Conservation (phyloP, 2,113 vertebrate genomes). For the Crotalus helleri region DNA sequence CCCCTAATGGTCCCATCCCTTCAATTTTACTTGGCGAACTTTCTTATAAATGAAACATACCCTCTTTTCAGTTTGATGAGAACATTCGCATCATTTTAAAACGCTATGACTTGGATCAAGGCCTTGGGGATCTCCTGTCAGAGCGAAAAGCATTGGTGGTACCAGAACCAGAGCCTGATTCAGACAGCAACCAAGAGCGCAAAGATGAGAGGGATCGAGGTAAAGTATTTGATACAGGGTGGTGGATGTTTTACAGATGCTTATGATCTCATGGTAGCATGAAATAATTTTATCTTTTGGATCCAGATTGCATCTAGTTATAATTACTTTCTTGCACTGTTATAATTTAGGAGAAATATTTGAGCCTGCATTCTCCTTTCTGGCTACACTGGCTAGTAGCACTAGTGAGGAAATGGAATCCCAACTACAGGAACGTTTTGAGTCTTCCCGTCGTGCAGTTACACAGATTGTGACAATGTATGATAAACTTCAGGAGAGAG, state of each 20-base stretch:
- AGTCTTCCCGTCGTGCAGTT: conserved; percentile 86
- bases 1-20: background rate
- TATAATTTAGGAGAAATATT: conserved; percentile 74
- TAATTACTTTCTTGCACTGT: background rate
- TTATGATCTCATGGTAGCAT: background rate
- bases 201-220: conserved; percentile 78
- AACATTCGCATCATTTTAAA: conserved; percentile 85
- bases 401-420: conserved; percentile 96
- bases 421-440: conserved; percentile 89
- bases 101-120: conserved; percentile 80
- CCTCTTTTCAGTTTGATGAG: conserved; percentile 83
- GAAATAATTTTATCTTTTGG: background rate
- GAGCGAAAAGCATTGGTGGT: conserved; percentile 76
- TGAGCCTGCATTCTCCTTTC: conserved; percentile 86
- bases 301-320: background rate
- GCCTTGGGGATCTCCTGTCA: conserved; percentile 80
- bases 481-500: conserved; percentile 78
- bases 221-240: conserved; percentile 33
- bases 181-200: conserved; percentile 92
- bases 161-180: conserved; percentile 89
- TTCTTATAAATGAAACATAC: background rate
- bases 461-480: conserved; percentile 84
- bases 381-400: conserved; percentile 93
- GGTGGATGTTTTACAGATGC: background rate
- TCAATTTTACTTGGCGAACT: background rate